phyloP scores from a whole-genome alignment of 2,888 invertebrate genomes.

The Monochamus alternatus region DNA sequence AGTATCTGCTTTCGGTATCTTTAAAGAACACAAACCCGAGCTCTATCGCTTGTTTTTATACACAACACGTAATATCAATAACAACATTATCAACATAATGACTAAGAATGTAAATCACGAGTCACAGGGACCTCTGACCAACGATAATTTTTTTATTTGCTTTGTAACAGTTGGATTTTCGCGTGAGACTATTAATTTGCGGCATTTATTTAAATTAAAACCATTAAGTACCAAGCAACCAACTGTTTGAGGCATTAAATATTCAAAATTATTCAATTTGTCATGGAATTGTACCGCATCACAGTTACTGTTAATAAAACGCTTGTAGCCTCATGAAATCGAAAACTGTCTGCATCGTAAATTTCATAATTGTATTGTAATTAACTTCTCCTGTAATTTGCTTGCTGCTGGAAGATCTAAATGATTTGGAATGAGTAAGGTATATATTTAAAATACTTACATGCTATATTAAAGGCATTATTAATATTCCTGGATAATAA shows the following conservation, averaged over 20 bases:
- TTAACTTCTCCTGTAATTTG: no score
- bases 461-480: no score
- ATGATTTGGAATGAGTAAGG: no score
- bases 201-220: conserved; percentile 21
- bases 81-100: conserved; percentile 18
- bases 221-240: not conserved
- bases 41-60: conserved; percentile 7
- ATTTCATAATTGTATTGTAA: no score
- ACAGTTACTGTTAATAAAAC: conserved; percentile 2
- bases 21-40: not conserved
- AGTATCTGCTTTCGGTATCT: conserved; percentile 13
- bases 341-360: no score
- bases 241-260: not conserved
- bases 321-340: no score
- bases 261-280: conserved; percentile 23
- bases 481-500: no score
- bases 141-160: not conserved
- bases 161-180: conserved; percentile 5
- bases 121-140: conserved; percentile 1
- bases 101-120: conserved; percentile 21
- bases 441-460: no score
- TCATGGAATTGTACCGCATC: conserved; percentile 1
- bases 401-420: no score
- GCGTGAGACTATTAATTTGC: conserved; percentile 23
- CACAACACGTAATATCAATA: conserved; percentile 16